These are phyloP conservation scores for Drosophila nigrodunni DNA, from an alignment of 1,140 invertebrate genomes.

Conservation along the genomic window DNA sequence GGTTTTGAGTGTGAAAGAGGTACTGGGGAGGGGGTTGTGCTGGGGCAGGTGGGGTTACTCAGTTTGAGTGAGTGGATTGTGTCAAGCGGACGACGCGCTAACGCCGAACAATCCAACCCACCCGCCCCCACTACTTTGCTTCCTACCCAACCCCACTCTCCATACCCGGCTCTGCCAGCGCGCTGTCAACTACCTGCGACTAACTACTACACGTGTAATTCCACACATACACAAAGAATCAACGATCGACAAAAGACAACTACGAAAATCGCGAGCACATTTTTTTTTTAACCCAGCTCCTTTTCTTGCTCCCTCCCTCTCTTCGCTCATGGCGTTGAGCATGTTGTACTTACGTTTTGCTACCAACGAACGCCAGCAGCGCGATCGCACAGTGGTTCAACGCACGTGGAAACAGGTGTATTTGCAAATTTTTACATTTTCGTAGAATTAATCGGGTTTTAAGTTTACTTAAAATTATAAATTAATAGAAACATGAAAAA, in stretches of 20 bases:
- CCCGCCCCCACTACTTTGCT: neutral
- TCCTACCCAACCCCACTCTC: neutral
- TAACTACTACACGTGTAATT: constrained; percentile 37
- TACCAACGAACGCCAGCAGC: constrained; percentile 39
- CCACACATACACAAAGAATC: constrained; percentile 44
- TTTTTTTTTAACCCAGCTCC: constrained; percentile 43
- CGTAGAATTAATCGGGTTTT: too few species aligned
- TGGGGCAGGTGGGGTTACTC: neutral
- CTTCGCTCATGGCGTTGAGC: constrained; percentile 8
- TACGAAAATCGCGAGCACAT: constrained; percentile 60
- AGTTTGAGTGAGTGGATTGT: constrained; percentile 34
- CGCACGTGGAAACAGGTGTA: neutral
- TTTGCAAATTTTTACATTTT: neutral
- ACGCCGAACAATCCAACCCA: neutral
- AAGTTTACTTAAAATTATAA: too few species aligned
- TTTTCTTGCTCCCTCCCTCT: constrained; percentile 16
- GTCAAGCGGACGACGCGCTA: constrained; percentile 22
- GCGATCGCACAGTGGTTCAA: constrained; percentile 41
- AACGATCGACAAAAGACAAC: constrained; percentile 72
- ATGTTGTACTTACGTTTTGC: constrained; percentile 48
- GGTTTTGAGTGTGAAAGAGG: constrained; percentile 8
- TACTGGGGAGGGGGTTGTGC: neutral
- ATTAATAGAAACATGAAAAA: too few species aligned
- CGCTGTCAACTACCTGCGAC: constrained; percentile 34
- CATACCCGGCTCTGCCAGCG: neutral